Evolutionary conservation across 2,797 vertebrate genomes (phyloP).

Genomic region (Cephalopachus bancanus): DNA sequence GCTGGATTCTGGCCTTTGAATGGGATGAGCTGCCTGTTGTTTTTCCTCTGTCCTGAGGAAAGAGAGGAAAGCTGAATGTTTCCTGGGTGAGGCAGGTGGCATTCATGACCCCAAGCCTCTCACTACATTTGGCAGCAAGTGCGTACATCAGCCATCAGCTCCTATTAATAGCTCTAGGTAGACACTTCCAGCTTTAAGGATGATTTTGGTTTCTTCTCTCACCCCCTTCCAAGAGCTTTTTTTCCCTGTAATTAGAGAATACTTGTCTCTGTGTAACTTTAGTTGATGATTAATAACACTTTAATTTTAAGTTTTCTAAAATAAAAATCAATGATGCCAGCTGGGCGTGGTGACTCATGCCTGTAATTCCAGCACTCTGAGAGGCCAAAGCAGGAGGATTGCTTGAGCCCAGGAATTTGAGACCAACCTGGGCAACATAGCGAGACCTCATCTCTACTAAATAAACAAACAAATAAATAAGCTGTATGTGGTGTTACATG

Average conservation of each 20-base stretch:
- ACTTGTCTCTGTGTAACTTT: background rate
- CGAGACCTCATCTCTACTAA: too few relatives aligned
- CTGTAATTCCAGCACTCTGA: too few relatives aligned
- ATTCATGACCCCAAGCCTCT: rapidly evolving
- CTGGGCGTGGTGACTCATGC: too few relatives aligned
- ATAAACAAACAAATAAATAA: too few relatives aligned
- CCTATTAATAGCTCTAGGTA: background rate
- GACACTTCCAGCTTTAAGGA: background rate
- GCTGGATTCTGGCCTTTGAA: background rate
- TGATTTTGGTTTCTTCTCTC: background rate
- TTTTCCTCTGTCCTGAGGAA: background rate
- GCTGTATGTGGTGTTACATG: too few relatives aligned
- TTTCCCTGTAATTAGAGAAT: background rate
- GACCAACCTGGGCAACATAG: too few relatives aligned
- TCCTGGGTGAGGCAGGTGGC: rapidly evolving
- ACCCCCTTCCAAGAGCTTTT: background rate
- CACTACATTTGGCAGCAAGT: rapidly evolving
- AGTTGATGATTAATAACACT: background rate
- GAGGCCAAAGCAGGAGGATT: too few relatives aligned
- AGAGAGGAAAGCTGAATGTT: background rate
- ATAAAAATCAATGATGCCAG: background rate
- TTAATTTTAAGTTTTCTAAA: constrained; percentile 30
- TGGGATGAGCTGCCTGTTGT: background rate
- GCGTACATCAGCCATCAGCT: background rate
- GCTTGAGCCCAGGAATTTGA: too few relatives aligned